phyloP scores from a whole-genome alignment of 2,113 vertebrate species.

The Neopipo cinnamomea region DNA sequence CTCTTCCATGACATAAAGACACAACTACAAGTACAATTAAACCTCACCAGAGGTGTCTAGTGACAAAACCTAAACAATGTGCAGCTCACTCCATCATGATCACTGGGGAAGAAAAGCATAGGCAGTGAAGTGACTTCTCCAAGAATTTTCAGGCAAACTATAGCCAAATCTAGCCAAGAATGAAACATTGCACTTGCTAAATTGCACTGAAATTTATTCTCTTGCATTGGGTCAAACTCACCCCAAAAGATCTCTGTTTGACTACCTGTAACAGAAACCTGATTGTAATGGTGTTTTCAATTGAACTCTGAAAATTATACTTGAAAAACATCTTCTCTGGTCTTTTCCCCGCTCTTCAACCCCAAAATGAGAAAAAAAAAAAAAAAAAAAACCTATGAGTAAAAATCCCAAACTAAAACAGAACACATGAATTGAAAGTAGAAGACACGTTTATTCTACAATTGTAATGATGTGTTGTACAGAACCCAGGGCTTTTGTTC shows the following conservation, averaged over 20 bases:
- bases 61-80: not conserved
- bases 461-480: not conserved
- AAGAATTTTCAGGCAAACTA: not conserved
- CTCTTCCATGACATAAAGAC: not conserved
- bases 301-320: not conserved
- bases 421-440: not conserved
- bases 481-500: not conserved
- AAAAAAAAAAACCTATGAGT: not conserved
- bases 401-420: not conserved
- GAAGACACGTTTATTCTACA: not conserved
- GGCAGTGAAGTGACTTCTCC: not conserved
- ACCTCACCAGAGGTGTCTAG: rapidly evolving
- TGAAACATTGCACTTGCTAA: not conserved
- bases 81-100: not conserved
- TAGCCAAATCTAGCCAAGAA: not conserved
- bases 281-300: not conserved
- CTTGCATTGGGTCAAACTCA: not conserved
- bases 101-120: not conserved
- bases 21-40: not conserved
- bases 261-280: not conserved
- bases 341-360: not conserved
- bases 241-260: not conserved
- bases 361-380: not conserved
- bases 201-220: not conserved
- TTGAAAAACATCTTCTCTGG: not conserved